phyloP scores from a whole-genome alignment of 2,797 vertebrate species.

The Chelonia mydas region DNA sequence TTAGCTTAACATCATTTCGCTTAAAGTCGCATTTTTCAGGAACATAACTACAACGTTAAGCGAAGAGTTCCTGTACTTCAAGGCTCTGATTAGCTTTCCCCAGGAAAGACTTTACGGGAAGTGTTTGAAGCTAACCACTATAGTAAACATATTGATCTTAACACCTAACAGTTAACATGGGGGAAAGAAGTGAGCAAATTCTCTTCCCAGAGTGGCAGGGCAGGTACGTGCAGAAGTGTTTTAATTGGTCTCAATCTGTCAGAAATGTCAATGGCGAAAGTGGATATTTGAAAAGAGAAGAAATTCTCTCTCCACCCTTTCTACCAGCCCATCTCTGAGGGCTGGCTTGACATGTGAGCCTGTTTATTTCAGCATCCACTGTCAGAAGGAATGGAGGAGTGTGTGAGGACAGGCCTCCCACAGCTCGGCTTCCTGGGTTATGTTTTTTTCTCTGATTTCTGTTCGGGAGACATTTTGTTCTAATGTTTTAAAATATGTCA shows the following conservation, averaged over 20 bases:
- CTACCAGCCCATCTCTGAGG: slow-evolving; percentile 31
- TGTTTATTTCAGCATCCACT: slow-evolving; percentile 59
- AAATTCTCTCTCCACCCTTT: slow-evolving; percentile 22
- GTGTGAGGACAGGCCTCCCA: slow-evolving; percentile 59
- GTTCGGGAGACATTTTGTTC: slow-evolving; percentile 39
- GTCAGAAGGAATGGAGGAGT: slow-evolving; percentile 70
- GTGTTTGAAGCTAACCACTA: neutral
- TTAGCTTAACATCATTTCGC: no score
- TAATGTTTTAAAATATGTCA: neutral
- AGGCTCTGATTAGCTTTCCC: neutral
- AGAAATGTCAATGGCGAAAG: slow-evolving; percentile 51
- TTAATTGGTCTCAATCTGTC: slow-evolving; percentile 45
- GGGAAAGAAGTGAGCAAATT: neutral
- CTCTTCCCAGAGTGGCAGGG: neutral
- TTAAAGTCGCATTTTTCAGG: no score
- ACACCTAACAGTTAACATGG: neutral
- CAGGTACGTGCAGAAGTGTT: neutral
- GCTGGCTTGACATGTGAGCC: slow-evolving; percentile 30
- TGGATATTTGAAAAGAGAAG: slow-evolving; percentile 37
- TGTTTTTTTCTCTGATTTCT: slow-evolving; percentile 17
- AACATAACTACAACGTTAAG: no score
- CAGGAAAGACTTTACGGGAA: neutral
- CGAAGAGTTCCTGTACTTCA: neutral
- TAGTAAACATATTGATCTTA: neutral
- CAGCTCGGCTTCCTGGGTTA: slow-evolving; percentile 2